These are phyloP conservation scores for Condylostylus longicornis DNA, from an alignment of 1,140 invertebrate genomes.

Conservation along the genomic window DNA sequence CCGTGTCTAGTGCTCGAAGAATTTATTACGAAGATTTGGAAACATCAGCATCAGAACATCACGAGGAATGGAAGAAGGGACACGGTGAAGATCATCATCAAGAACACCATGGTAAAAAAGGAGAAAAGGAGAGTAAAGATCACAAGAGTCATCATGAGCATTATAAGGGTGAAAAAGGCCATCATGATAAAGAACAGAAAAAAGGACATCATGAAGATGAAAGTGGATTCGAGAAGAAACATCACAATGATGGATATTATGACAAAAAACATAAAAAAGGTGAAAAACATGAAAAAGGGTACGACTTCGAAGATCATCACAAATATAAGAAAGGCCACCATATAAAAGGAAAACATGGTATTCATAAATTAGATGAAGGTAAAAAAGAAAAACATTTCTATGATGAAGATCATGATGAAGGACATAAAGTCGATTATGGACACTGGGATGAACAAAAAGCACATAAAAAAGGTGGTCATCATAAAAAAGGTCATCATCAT, in stretches of 20 bases:
- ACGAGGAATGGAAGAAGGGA: conserved; percentile 42
- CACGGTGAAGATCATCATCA: conserved; percentile 40
- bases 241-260: conserved; percentile 55
- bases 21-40: no score
- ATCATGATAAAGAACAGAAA: conserved; percentile 54
- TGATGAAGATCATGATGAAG: conserved; percentile 62
- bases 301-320: conserved; percentile 42
- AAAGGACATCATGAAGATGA: conserved; percentile 55
- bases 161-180: conserved; percentile 43
- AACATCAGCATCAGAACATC: conserved; percentile 27
- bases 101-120: conserved; percentile 40
- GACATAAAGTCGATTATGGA: conserved; percentile 51
- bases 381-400: conserved; percentile 74
- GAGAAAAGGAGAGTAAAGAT: conserved; percentile 37
- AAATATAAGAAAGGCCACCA: conserved; percentile 64
- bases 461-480: conserved; percentile 50
- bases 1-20: no score
- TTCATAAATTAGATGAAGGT: conserved; percentile 61
- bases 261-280: conserved; percentile 59
- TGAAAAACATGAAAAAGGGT: conserved; percentile 55
- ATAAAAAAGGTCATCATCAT: conserved; percentile 55
- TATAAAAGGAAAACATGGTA: conserved; percentile 61
- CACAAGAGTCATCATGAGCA: conserved; percentile 22
- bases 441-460: conserved; percentile 51
- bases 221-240: conserved; percentile 56